Base-by-base conservation (phyloP, 2,888 invertebrate genomes). In the Drosophila emarginata region DNA sequence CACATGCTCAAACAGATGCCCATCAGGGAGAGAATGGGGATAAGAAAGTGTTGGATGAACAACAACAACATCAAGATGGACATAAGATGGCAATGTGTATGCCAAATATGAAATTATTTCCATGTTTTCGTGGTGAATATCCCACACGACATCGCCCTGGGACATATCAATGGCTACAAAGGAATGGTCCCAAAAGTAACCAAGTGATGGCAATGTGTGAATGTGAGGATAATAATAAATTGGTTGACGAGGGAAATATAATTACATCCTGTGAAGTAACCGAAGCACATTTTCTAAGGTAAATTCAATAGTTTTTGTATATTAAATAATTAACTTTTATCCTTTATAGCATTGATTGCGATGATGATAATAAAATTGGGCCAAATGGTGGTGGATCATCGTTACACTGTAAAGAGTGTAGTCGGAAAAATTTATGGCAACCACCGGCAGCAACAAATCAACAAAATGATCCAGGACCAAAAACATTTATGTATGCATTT, bases 251-350 rank as follows among this genome's bases (percentile, higher is more conserved):
- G 5, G 45, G 26, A 3, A 56, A 61, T 5, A 6, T 70, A 2
- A 4, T 82, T 9, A 36, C 59, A 9, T 26, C 67, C 7, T 83
- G 84, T 28, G 80, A 86, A 28, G 69, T 74, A 4, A 86, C 87
- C 2, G 87, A 88, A 39, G 61, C 64, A 4, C 80, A 83, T 28
- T 88, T 45, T 32, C 18, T 83, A 9, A 72, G 82, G 82, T 82
- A 77, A 14, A 4, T 11, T 2, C 9, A 5, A 28, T 32, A 5
- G 1, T 11, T 32, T 4, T 32, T 32, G 11, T 9, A 9, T 32
- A 23, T 9, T 7, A 39, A 4, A 1, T 9, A 0, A 4, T 32
- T 18, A 15, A 6, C 18, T 4, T 7, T 32, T n/a, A 11, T 18
- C 6, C n/a, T 7, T 9, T 11, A 4, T 23, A 63, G 63, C n/a